phyloP scores from a whole-genome alignment of 2,113 vertebrate genomes.

The Neolamprologus sp. region DNA sequence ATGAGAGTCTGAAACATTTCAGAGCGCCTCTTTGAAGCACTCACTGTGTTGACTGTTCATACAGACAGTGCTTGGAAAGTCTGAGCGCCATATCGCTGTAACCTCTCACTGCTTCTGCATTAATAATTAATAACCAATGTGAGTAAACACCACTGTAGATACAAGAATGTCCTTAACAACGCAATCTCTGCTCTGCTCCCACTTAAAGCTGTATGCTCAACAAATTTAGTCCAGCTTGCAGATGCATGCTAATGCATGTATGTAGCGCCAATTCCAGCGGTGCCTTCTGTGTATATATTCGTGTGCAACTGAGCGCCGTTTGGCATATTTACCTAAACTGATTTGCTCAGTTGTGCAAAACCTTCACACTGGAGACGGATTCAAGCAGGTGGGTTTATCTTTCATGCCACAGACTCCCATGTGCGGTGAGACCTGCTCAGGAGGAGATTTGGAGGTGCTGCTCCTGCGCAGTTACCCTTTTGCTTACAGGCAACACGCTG shows the following conservation, averaged over 20 bases:
- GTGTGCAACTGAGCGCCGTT: background rate
- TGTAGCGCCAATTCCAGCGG: background rate
- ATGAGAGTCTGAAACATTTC: conserved; percentile 58
- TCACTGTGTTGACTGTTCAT: conserved; percentile 64
- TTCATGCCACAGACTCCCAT: conserved; percentile 1
- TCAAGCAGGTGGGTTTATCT: conserved; percentile 17
- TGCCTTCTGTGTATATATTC: background rate
- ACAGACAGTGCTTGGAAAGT: conserved; percentile 65
- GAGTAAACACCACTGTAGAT: conserved; percentile 70
- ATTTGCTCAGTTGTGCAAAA: background rate
- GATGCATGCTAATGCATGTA: conserved; percentile 25
- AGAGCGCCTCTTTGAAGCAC: conserved; percentile 65
- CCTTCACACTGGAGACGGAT: background rate
- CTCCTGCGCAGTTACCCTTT: conserved; percentile 61
- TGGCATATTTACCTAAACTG: background rate
- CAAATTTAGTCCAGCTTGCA: conserved; percentile 17
- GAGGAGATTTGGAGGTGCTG: conserved; percentile 47
- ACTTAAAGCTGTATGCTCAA: conserved; percentile 40
- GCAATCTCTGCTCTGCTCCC: conserved; percentile 39
- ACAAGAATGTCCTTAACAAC: conserved; percentile 64
- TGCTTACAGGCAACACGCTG: conserved; percentile 60
- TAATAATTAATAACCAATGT: conserved; percentile 69
- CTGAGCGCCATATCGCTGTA: conserved; percentile 59
- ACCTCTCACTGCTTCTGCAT: conserved; percentile 67
- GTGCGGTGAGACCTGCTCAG: conserved; percentile 18